These are phyloP conservation scores for Dynastes tityus DNA, from an alignment of 2,888 invertebrate species.

Conservation along the genomic window DNA sequence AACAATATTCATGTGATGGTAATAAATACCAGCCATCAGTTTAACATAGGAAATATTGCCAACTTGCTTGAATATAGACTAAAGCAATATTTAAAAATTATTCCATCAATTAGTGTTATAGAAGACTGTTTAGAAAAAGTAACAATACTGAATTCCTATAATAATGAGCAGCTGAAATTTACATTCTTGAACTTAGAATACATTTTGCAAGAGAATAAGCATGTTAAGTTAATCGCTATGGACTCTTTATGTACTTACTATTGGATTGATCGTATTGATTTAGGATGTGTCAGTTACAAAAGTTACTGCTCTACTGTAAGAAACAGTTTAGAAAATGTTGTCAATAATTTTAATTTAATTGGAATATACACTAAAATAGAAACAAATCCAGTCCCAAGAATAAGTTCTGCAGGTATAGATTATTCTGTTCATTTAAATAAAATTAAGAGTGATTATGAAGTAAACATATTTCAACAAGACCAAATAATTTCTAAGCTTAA, in stretches of 20 bases:
- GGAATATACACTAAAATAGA: constrained; percentile 42
- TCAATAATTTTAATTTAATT: constrained; percentile 41
- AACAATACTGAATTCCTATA: constrained; percentile 67
- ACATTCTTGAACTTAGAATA: constrained; percentile 67
- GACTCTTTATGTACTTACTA: constrained; percentile 72
- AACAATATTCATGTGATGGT: constrained; percentile 69
- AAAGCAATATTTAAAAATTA: constrained; percentile 50
- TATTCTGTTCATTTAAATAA: constrained; percentile 10
- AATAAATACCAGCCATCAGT: constrained; percentile 72
- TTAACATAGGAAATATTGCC: constrained; percentile 67
- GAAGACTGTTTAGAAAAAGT: constrained; percentile 66
- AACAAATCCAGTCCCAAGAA: neutral
- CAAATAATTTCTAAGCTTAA: constrained; percentile 5
- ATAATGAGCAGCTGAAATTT: constrained; percentile 65
- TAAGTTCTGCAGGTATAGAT: constrained; percentile 10
- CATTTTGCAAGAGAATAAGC: constrained; percentile 66
- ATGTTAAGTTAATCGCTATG: constrained; percentile 70
- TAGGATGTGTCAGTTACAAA: constrained; percentile 40
- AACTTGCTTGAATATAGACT: constrained; percentile 65
- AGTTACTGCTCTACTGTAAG: constrained; percentile 40
- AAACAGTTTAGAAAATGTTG: constrained; percentile 27
- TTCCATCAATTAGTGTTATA: constrained; percentile 69
- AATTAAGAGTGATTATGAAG: constrained; percentile 7
- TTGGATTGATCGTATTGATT: constrained; percentile 65
- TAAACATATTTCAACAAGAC: constrained; percentile 1